Evolutionary conservation across 2,113 vertebrate species (phyloP), one percentile per base, ranked within the genome.

Genomic region (Hemicordylus capensis): DNA sequence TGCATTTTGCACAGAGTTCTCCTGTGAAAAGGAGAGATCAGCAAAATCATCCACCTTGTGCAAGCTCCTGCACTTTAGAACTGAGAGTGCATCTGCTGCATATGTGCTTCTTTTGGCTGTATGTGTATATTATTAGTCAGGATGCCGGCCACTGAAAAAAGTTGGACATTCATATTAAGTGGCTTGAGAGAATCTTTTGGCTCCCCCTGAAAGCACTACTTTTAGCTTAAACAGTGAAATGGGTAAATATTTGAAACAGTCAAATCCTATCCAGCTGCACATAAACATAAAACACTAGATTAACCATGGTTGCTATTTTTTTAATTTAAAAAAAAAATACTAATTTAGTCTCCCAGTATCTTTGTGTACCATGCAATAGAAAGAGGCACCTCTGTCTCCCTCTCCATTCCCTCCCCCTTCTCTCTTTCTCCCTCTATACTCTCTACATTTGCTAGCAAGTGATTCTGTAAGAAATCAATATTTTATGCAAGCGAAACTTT

Each of bases 401-500:
- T n/a, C 70, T 20, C 19, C 19, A n/a, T 31, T 19, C 19, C 3
- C 4, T 28, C 51, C 61, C 26, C 26, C 12, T 12, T 44, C 12
- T 26, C 4, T 19, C 44, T 17, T 14, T 31, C 26, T 64, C 4
- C 31, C 14, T 11, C 64, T 31, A 42, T 4, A 31, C 39, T 34
- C 34, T 59, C 48, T 26, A 0, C 72, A 61, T 73, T 87, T 81
- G 66, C 58, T 48, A 6, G 46, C 76, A 86, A 90, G 75, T 6
- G n/a, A 22, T 81, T 83, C n/a, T 92, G 34, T 63, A 89, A 90
- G 90, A 94, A 90, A n/a, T 89, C 80, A 76, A 9, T 92, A 79
- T 39, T 94, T 89, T 82, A 91, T 31, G 63, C 61, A 91, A 89
- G 90, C 31, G 78, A 81, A 87, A 22, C 22, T 84, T 93, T 85